Base-by-base conservation (phyloP, 1,140 invertebrate species). In the Scaptodrosophila lebanonensis region DNA sequence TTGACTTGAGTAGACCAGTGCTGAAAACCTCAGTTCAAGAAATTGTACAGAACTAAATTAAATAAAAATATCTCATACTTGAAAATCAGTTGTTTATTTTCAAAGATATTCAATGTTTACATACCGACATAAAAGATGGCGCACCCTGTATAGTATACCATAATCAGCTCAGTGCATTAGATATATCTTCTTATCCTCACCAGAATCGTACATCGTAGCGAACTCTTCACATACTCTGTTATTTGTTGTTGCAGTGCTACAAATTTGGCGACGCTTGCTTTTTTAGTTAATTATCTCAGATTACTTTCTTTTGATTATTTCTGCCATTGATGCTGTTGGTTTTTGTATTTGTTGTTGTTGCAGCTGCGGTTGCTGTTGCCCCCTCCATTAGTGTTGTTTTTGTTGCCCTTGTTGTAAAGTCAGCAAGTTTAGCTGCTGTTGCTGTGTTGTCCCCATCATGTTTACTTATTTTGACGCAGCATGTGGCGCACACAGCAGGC, bases 291-390 rank as follows among this genome's bases (percentile, higher is more conserved):
- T 77, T 77, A 79, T 77, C 68, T 70, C 59, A 68, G 73, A 77
- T 77, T 79, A 77, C 73, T 77, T 73, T 60, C 73, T 77, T 68
- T 79, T 69, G 73, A 79, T 79, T 77, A 77, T 79, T 77, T 73
- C 73, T 68, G 72, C 70, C 64, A 50, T 38, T 63, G 53, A 18
- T 40, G 52, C 9, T 15, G n/a, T 22, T 22, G n/a, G 25, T 5
- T 47, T 2, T 11, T 20, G 12, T 15, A 33, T 8, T 22, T 8
- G 9, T 22, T 50, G 8, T 30, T 58, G 38, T 35, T 44, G 47
- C 12, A 27, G 48, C 7, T 33, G 40, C 30, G 38, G 48, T 40
- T 56, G 51, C 22, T 35, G 36, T 43, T 57, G 43, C 30, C 35
- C 29, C 17, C 49, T 36, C 47, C 13, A 43, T 12, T 44, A 9